These are phyloP conservation scores for Aphyosemion australe DNA, from an alignment of 2,113 vertebrate species.

Conservation along the genomic window DNA sequence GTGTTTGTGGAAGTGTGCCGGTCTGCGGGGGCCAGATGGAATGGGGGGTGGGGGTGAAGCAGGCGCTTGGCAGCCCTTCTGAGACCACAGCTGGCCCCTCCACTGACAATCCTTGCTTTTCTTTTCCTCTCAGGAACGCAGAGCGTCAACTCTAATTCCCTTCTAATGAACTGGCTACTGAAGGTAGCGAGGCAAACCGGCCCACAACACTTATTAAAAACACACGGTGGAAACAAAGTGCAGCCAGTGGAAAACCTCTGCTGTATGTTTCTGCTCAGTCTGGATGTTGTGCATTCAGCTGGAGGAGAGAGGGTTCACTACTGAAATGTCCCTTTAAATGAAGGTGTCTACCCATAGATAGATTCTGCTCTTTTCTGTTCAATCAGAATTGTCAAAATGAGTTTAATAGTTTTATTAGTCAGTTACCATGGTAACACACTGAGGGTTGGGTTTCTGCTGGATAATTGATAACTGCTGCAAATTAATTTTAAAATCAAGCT, in stretches of 20 bases:
- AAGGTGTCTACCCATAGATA: not conserved
- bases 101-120: slow-evolving; percentile 67
- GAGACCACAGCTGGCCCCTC: slow-evolving; percentile 72
- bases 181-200: slow-evolving; percentile 54
- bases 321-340: not conserved
- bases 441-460: no score
- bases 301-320: not conserved
- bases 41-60: slow-evolving; percentile 35
- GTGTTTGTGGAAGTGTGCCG: slow-evolving; percentile 5
- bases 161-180: slow-evolving; percentile 77
- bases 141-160: slow-evolving; percentile 70
- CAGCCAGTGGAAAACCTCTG: slow-evolving; percentile 35
- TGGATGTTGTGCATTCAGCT: slow-evolving; percentile 14
- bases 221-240: slow-evolving; percentile 43
- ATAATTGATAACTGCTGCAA: no score
- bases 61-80: slow-evolving; percentile 67
- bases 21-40: slow-evolving; percentile 35
- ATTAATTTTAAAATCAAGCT: no score
- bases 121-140: slow-evolving; percentile 63
- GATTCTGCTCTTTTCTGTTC: no score
- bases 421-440: no score
- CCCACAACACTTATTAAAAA: slow-evolving; percentile 53
- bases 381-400: not conserved
- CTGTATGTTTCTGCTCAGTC: slow-evolving; percentile 32
- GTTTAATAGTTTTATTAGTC: not conserved